phyloP scores from a whole-genome alignment of 2,797 vertebrate species.

The Acanthurus tractus region DNA sequence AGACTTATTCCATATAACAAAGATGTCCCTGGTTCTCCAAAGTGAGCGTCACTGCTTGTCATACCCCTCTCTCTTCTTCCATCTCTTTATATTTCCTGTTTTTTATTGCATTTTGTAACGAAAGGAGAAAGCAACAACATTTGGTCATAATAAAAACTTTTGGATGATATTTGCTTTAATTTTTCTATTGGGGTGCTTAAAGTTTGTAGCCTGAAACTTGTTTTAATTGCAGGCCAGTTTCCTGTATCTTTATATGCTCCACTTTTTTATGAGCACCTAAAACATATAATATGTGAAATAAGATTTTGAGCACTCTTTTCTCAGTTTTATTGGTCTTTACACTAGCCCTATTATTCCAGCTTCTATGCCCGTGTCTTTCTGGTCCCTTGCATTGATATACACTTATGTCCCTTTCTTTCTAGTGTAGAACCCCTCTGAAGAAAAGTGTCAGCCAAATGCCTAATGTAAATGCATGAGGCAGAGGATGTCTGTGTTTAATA shows the following conservation, averaged over 20 bases:
- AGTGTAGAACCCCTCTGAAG: slow-evolving; percentile 38
- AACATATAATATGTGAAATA: neutral
- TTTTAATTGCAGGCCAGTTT: slow-evolving; percentile 5
- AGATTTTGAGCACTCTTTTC: slow-evolving; percentile 2
- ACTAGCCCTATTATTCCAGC: slow-evolving; percentile 2
- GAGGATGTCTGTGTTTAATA: slow-evolving; percentile 47
- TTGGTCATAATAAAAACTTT: neutral
- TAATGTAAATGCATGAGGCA: slow-evolving; percentile 41
- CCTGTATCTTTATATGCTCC: neutral
- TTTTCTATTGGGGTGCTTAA: neutral
- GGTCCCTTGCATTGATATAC: slow-evolving; percentile 23
- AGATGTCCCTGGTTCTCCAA: neutral
- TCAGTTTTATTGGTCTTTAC: slow-evolving; percentile 9
- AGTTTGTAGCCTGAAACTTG: neutral
- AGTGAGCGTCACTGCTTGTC: neutral
- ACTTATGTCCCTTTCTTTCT: neutral
- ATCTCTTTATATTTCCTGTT: neutral
- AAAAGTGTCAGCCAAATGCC: slow-evolving; percentile 28
- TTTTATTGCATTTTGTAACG: neutral
- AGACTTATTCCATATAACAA: neutral
- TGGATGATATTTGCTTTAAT: neutral
- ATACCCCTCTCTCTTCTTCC: neutral
- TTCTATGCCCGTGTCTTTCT: neutral
- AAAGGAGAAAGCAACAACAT: neutral
- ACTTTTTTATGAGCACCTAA: slow-evolving; percentile 17